Conservation (phyloP, 2,113 vertebrate genomes). For the Poicephalus gulielmi region DNA sequence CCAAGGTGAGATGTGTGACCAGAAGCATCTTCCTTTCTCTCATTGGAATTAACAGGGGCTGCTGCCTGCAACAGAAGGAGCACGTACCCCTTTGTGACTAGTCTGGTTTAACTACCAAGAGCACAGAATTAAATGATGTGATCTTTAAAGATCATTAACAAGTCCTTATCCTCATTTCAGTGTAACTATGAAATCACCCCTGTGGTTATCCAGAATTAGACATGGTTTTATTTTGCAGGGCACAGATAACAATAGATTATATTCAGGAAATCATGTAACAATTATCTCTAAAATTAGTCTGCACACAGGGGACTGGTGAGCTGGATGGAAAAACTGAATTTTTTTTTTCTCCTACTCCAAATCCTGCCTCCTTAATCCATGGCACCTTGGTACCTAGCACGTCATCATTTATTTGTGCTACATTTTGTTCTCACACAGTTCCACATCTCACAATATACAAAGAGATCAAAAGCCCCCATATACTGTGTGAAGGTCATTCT, state of each 20-base stretch:
- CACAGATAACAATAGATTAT: background rate
- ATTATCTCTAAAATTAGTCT: background rate
- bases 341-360: background rate
- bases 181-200: background rate
- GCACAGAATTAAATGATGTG: background rate
- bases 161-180: background rate
- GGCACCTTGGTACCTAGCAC: background rate
- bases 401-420: background rate
- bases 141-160: background rate
- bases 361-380: background rate
- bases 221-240: background rate
- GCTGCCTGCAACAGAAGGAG: background rate
- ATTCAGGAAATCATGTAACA: background rate
- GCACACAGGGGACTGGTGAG: background rate
- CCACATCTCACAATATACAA: accelerated
- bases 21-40: background rate
- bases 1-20: background rate
- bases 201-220: background rate
- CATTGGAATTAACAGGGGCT: accelerated
- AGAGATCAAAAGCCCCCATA: background rate
- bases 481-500: accelerated
- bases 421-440: background rate
- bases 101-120: background rate
- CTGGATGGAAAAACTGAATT: background rate
- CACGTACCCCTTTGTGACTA: background rate